A percentile compares a stretch with the other conserved stretches of the same genome.
Evolutionary conservation across 2,797 vertebrate genomes (phyloP).

Genomic region (Micrastur ruficollis): DNA sequence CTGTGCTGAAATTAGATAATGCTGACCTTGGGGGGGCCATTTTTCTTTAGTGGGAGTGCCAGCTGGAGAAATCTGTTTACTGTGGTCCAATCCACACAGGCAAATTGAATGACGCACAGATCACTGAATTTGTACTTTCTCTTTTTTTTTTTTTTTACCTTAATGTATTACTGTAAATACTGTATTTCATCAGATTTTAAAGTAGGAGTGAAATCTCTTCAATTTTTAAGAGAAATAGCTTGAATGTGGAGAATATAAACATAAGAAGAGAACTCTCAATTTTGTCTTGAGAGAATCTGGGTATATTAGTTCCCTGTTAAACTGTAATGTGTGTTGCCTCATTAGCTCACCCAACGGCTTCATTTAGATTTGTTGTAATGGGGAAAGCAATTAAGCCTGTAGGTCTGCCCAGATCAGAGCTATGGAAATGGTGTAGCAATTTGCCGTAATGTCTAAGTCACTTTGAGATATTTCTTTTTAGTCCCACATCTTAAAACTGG

Average conservation of each 20-base stretch:
- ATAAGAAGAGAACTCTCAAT: neutral
- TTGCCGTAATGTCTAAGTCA: neutral
- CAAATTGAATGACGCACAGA: neutral
- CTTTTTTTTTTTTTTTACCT: neutral
- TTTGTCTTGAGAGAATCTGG: neutral
- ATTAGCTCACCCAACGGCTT: slow-evolving; percentile 1
- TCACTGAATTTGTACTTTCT: neutral
- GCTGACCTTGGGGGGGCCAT: neutral
- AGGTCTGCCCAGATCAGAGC: slow-evolving; percentile 9
- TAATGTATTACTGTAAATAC: neutral
- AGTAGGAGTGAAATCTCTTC: neutral
- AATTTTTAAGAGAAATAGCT: neutral
- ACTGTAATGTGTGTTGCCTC: neutral
- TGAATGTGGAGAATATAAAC: neutral
- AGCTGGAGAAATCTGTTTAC: neutral
- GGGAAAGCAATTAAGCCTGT: slow-evolving; percentile 19
- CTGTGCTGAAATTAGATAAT: neutral
- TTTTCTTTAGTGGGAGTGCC: neutral
- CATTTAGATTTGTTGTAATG: neutral
- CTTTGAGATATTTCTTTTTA: neutral
- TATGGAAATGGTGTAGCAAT: slow-evolving; percentile 20
- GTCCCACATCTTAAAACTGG: neutral
- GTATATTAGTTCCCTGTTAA: neutral
- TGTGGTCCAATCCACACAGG: neutral
- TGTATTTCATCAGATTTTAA: neutral